A percentile compares a stretch with the other conserved stretches of the same genome.
phyloP scores from a whole-genome alignment of 2,797 vertebrate genomes.

The Crossoptilon crossoptilon region DNA sequence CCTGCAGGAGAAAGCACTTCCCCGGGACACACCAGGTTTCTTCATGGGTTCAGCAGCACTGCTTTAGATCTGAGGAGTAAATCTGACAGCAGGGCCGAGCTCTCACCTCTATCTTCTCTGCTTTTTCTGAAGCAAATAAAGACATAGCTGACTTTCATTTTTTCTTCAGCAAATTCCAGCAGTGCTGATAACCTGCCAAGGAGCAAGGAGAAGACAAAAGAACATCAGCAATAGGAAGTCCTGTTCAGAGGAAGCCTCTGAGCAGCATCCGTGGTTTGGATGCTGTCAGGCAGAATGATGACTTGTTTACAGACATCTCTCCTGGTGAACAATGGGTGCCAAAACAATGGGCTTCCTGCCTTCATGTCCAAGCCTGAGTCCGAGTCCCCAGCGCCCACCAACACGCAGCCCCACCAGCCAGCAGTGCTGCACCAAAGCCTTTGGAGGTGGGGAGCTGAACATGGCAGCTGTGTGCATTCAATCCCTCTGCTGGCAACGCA shows the following conservation, averaged over 20 bases:
- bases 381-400: background rate
- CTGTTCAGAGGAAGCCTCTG: conserved; percentile 52
- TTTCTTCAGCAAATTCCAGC: conserved; percentile 95
- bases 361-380: background rate
- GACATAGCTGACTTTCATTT: conserved; percentile 94
- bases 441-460: fast-evolving
- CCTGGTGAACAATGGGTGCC: conserved; percentile 16
- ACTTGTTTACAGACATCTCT: conserved; percentile 35
- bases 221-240: conserved; percentile 44
- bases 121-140: conserved; percentile 97
- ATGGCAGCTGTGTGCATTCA: background rate
- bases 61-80: background rate
- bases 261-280: conserved; percentile 8
- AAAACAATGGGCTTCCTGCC: conserved; percentile 66
- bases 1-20: background rate
- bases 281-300: background rate
- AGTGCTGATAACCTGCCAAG: conserved; percentile 91
- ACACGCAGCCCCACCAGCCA: background rate
- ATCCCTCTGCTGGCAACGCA: background rate
- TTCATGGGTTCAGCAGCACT: background rate
- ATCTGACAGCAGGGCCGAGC: fast-evolving
- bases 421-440: background rate
- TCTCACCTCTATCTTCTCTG: conserved; percentile 95
- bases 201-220: conserved; percentile 29
- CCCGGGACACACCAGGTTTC: background rate